Evolutionary conservation across 1,140 invertebrate genomes (phyloP).

Genomic region (Paramacrobiotus metropolitanus): DNA sequence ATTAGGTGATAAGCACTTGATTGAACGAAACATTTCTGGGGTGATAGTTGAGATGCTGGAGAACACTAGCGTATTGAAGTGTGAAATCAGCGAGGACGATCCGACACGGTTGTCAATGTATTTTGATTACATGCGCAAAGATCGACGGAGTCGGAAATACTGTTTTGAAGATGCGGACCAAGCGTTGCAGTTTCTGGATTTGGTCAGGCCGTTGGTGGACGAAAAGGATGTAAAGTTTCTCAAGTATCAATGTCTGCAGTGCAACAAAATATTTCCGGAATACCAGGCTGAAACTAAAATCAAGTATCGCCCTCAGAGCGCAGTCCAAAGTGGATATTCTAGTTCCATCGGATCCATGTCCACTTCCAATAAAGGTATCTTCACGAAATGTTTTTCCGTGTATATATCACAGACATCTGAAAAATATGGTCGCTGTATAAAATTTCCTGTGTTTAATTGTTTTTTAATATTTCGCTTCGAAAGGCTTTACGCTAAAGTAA

Average conservation of each 20-base stretch:
- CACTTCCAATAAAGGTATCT: background rate
- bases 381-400: too few relatives aligned
- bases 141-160: background rate
- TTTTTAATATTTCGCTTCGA: too few relatives aligned
- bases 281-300: background rate
- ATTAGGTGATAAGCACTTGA: background rate
- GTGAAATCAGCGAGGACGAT: background rate
- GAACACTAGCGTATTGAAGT: background rate
- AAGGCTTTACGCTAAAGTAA: too few relatives aligned
- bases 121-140: background rate
- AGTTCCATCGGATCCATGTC: background rate
- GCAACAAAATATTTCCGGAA: background rate
- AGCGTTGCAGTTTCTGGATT: background rate
- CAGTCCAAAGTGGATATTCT: background rate
- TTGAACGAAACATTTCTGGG: background rate
- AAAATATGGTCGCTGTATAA: too few relatives aligned
- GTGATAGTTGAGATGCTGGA: conserved; percentile 1
- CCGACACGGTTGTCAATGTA: background rate
- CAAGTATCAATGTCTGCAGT: background rate
- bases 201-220: background rate
- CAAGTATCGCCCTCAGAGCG: background rate
- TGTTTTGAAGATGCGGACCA: background rate
- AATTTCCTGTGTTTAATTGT: too few relatives aligned
- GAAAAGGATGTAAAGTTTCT: background rate
- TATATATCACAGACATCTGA: too few relatives aligned